Conservation (phyloP, 37 sponge, comb jelly and placozoan species). For the Theonella swinhoei region DNA sequence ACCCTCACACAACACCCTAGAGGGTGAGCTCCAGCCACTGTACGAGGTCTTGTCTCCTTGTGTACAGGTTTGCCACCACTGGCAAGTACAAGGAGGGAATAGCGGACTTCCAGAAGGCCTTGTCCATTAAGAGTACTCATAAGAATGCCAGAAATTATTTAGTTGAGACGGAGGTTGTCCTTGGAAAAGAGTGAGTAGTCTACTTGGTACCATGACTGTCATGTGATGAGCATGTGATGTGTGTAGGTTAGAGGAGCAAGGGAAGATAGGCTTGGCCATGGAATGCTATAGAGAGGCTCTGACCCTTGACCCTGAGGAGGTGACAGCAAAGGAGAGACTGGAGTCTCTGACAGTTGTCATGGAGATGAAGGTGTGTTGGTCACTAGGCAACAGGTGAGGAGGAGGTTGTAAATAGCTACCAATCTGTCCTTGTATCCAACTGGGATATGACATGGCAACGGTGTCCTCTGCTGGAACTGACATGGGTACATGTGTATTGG, state of each 20-base stretch:
- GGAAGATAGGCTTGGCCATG: conserved; percentile 41
- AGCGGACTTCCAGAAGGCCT: conserved; percentile 64
- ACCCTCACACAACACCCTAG: background rate
- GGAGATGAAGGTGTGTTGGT: conserved; percentile 57
- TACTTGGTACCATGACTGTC: background rate
- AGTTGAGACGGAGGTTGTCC: conserved; percentile 69
- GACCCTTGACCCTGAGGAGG: conserved; percentile 43
- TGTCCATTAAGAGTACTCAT: conserved; percentile 57
- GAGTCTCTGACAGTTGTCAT: conserved; percentile 5
- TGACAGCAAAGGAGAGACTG: conserved; percentile 41
- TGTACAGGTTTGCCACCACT: conserved; percentile 65
- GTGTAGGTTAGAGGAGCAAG: conserved; percentile 57
- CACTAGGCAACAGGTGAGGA: background rate
- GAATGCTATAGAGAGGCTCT: conserved; percentile 57
- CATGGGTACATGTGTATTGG: too few species aligned
- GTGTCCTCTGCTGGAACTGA: background rate
- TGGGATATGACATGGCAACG: background rate
- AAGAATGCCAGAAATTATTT: conserved; percentile 77
- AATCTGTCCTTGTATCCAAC: background rate
- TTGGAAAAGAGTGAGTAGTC: conserved; percentile 60
- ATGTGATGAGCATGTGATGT: background rate
- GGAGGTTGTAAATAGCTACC: background rate
- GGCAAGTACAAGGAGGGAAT: conserved; percentile 49
- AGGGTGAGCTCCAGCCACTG: background rate
- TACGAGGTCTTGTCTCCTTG: background rate